phyloP scores from a whole-genome alignment of 2,113 vertebrate species.

The Semnornis frantzii region DNA sequence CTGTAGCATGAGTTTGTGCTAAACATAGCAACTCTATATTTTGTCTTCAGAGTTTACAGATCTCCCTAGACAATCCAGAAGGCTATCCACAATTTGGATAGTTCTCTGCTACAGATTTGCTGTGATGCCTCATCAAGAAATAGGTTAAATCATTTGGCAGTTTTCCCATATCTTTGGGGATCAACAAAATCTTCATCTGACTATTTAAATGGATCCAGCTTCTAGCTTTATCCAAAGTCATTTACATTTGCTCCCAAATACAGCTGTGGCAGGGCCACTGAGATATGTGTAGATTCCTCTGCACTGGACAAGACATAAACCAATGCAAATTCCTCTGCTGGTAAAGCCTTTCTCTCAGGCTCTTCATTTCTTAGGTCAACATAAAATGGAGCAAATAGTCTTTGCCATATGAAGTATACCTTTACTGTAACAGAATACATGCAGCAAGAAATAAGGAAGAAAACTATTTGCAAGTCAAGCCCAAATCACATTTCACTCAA shows the following conservation, averaged over 20 bases:
- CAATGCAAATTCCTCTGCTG: neutral
- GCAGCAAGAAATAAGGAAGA: neutral
- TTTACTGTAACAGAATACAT: neutral
- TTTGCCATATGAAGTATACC: neutral
- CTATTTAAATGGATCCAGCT: neutral
- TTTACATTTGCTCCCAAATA: neutral
- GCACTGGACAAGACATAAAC: neutral
- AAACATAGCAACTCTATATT: neutral
- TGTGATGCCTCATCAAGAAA: neutral
- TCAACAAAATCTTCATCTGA: neutral
- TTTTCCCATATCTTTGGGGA: neutral
- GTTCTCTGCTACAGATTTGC: neutral
- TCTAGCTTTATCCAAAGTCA: neutral
- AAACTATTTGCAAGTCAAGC: neutral
- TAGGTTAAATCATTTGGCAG: neutral
- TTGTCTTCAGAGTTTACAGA: neutral
- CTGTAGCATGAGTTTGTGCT: neutral
- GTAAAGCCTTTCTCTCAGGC: neutral
- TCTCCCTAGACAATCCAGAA: neutral
- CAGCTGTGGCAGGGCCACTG: neutral
- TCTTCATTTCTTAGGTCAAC: neutral
- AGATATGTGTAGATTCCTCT: too few species aligned
- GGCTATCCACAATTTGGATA: neutral
- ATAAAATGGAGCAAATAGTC: neutral
- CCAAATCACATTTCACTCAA: neutral